Percentiles rank a stretch among this genome's conserved stretches.
These are phyloP conservation scores for Pseudorasbora parva DNA, from an alignment of 2,113 vertebrate genomes.

Conservation along the genomic window DNA sequence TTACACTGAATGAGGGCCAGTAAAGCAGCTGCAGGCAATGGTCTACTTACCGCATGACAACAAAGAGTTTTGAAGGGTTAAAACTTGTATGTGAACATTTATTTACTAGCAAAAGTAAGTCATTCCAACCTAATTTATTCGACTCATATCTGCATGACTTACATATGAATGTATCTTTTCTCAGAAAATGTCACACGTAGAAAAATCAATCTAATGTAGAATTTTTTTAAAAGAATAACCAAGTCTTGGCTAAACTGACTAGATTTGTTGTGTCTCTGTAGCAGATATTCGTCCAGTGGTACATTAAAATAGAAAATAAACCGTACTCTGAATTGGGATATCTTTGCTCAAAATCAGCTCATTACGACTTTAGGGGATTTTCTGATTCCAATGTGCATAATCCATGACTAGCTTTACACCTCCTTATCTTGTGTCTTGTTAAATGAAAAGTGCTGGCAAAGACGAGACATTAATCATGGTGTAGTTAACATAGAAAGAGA, in stretches of 20 bases:
- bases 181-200: background rate
- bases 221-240: background rate
- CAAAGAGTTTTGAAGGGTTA: background rate
- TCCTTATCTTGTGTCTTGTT: constrained; percentile 55
- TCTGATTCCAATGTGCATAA: constrained; percentile 57
- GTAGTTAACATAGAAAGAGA: background rate
- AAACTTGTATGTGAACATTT: constrained; percentile 55
- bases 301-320: background rate
- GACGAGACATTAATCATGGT: background rate
- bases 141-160: background rate
- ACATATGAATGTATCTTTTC: background rate
- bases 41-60: background rate
- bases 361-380: constrained; percentile 46
- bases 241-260: constrained; percentile 55
- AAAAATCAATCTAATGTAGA: background rate
- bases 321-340: constrained; percentile 43
- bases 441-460: background rate
- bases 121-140: background rate
- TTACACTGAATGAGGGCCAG: constrained; percentile 62
- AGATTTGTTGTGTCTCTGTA: constrained; percentile 65
- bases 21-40: constrained; percentile 59
- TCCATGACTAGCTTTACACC: constrained; percentile 56
- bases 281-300: constrained; percentile 59
- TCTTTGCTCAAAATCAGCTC: constrained; percentile 57
- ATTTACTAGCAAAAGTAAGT: background rate